Evolutionary conservation across 2,797 vertebrate genomes (phyloP).

Genomic region (Danio albolineatus): DNA sequence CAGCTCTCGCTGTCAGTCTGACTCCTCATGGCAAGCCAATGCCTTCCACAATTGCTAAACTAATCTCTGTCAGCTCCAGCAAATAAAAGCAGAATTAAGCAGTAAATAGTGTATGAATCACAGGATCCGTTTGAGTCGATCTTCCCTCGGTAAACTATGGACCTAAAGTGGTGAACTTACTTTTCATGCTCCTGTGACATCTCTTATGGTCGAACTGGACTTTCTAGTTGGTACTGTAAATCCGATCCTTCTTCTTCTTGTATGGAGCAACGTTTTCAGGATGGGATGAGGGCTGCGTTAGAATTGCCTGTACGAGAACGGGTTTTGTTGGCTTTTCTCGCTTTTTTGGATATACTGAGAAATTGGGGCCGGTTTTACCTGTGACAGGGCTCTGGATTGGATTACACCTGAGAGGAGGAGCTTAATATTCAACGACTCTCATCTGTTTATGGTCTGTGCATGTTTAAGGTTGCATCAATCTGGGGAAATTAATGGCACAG

Average conservation of each 20-base stretch:
- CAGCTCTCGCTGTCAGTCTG: conserved; percentile 18
- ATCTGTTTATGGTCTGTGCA: conserved; percentile 70
- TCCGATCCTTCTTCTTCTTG: conserved; percentile 87
- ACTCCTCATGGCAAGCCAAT: not conserved
- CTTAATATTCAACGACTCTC: conserved; percentile 68
- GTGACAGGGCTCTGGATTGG: conserved; percentile 82
- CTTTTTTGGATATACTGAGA: conserved; percentile 86
- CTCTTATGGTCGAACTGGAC: conserved; percentile 96
- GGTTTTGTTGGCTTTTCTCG: conserved; percentile 96
- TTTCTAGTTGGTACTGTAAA: conserved; percentile 95
- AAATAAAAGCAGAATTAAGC: conserved; percentile 3
- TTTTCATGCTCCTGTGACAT: conserved; percentile 99
- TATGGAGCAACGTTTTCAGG: conserved; percentile 70
- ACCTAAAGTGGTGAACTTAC: conserved; percentile 82
- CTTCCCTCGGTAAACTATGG: conserved; percentile 53
- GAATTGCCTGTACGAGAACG: conserved; percentile 83
- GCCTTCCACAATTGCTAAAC: not conserved
- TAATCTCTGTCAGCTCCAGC: not conserved
- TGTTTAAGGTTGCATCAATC: conserved; percentile 3
- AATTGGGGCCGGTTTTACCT: conserved; percentile 86
- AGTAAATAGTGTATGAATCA: conserved; percentile 2
- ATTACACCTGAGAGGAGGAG: conserved; percentile 78
- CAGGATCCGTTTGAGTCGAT: conserved; percentile 31
- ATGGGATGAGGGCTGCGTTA: conserved; percentile 80
- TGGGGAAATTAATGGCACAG: conserved; percentile 46